phyloP scores from a whole-genome alignment of 2,113 vertebrate genomes.

The Gobio gobio region DNA sequence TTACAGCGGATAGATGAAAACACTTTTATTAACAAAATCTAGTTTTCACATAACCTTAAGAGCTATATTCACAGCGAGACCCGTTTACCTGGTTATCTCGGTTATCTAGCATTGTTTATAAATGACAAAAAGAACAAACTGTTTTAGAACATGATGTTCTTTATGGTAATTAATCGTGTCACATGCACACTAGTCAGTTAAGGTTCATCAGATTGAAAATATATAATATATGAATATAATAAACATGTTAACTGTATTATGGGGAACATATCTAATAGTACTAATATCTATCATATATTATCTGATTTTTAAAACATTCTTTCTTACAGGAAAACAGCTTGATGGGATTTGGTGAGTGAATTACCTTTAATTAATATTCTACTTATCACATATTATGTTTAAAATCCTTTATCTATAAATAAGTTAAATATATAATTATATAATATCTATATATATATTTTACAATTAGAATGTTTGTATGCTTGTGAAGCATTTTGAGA shows the following conservation, averaged over 20 bases:
- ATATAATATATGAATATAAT: background rate
- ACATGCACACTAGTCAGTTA: background rate
- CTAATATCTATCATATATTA: background rate
- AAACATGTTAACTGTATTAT: background rate
- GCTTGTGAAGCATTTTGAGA: too few species aligned
- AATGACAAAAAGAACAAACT: background rate
- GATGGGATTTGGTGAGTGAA: slow-evolving; percentile 95
- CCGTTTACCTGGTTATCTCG: background rate
- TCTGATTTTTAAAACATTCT: slow-evolving; percentile 31
- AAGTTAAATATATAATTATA: background rate
- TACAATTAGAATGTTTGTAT: too few species aligned
- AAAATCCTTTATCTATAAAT: background rate
- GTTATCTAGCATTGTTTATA: background rate
- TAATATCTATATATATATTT: background rate
- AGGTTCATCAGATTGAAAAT: background rate
- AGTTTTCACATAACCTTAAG: background rate
- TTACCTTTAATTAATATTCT: background rate
- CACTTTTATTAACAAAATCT: background rate
- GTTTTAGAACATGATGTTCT: background rate
- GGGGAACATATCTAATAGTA: background rate
- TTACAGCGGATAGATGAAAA: background rate
- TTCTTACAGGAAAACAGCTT: slow-evolving; percentile 91
- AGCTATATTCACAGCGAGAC: background rate
- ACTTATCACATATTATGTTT: background rate
- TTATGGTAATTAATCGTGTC: background rate